These are phyloP conservation scores for Peribatodes rhomboidaria DNA, from an alignment of 2,888 invertebrate species.

Conservation along the genomic window DNA sequence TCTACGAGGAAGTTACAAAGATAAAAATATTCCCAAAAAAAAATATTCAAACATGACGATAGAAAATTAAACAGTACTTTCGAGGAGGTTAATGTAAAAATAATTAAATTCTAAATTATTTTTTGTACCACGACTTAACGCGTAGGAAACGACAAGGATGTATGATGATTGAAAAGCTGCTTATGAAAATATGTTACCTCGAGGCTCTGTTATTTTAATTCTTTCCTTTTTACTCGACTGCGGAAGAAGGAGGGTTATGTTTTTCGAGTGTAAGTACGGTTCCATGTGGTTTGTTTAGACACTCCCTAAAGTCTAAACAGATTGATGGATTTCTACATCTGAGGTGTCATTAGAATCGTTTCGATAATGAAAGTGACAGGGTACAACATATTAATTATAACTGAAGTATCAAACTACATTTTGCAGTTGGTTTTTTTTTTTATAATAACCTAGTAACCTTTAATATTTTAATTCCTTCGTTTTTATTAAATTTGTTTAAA, in stretches of 20 bases:
- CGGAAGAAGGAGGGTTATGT: neutral
- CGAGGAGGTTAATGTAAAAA: neutral
- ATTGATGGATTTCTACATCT: too few relatives aligned
- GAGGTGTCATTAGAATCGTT: too few relatives aligned
- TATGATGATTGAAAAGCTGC: slow-evolving; percentile 10
- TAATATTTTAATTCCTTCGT: too few relatives aligned
- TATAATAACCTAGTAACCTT: neutral
- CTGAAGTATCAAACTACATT: too few relatives aligned
- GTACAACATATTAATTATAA: too few relatives aligned
- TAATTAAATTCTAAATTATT: neutral
- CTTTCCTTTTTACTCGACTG: neutral
- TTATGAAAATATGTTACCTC: slow-evolving; percentile 8
- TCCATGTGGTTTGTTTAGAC: too few relatives aligned
- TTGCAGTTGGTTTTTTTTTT: neutral
- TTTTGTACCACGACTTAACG: slow-evolving; percentile 1
- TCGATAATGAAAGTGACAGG: too few relatives aligned
- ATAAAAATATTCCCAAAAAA: too few relatives aligned
- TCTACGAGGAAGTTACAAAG: too few relatives aligned
- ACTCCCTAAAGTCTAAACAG: too few relatives aligned
- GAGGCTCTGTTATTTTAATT: neutral
- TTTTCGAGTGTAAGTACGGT: neutral
- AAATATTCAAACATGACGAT: too few relatives aligned
- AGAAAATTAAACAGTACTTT: too few relatives aligned
- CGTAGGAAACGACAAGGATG: slow-evolving; percentile 2
- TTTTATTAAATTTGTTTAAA: neutral